Conservation (phyloP, 2,797 vertebrate species). For the Hipposideros larvatus region DNA sequence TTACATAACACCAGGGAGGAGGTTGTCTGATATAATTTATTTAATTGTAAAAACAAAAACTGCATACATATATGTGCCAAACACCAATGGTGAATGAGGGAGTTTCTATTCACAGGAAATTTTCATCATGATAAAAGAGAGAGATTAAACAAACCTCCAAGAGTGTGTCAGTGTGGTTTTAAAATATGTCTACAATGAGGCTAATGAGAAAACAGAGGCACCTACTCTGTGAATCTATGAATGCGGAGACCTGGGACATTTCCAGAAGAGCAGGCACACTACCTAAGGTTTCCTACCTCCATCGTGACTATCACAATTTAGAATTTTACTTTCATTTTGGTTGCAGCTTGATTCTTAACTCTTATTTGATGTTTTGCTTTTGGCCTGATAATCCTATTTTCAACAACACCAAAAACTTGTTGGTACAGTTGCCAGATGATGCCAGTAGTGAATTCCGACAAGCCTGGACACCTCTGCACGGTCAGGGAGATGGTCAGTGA, state of each 20-base stretch:
- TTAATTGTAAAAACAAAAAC: not conserved
- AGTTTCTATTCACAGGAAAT: not conserved
- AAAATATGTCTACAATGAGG: not conserved
- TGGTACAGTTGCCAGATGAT: not conserved
- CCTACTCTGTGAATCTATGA: not conserved
- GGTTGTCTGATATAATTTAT: not conserved
- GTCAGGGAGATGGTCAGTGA: not conserved
- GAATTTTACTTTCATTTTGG: constrained; percentile 30
- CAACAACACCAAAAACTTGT: not conserved
- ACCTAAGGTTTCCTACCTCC: not conserved
- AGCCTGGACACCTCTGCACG: not conserved
- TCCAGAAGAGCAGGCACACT: not conserved
- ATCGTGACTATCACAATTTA: not conserved
- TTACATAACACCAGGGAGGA: not conserved
- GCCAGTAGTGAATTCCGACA: not conserved
- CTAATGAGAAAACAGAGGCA: not conserved
- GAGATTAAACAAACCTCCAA: not conserved
- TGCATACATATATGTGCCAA: not conserved
- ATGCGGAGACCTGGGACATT: not conserved
- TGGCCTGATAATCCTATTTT: constrained; percentile 25
- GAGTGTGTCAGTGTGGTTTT: not conserved
- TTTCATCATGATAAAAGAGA: not conserved
- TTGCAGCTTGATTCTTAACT: constrained; percentile 22
- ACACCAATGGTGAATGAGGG: not conserved
- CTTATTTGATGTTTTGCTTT: constrained; percentile 27